Percentiles rank a stretch among this genome's conserved stretches.
These are phyloP conservation scores for Tribolium castaneum DNA, from an alignment of 1,140 invertebrate species.

Conservation along the genomic window DNA sequence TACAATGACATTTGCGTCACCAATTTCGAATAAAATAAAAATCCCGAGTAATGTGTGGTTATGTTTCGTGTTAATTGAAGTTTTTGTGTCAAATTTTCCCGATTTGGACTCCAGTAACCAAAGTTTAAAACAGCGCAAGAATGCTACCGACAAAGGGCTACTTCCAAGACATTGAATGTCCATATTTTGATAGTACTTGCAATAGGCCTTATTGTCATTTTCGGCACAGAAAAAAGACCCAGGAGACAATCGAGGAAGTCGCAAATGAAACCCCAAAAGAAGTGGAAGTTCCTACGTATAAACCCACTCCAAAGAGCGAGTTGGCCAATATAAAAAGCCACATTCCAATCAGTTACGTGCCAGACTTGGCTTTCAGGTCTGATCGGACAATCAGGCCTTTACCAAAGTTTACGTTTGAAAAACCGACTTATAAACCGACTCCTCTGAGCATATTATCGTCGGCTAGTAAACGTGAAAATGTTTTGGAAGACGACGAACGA, in stretches of 20 bases:
- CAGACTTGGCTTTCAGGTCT: slow-evolving; percentile 57
- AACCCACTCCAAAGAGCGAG: slow-evolving; percentile 64
- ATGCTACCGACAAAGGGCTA: slow-evolving; percentile 91
- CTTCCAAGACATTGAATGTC: slow-evolving; percentile 85
- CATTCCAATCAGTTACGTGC: slow-evolving; percentile 63
- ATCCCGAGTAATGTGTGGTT: background rate
- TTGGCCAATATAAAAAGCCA: slow-evolving; percentile 60
- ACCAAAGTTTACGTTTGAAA: slow-evolving; percentile 50
- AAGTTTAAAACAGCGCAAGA: slow-evolving; percentile 35
- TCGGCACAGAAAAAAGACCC: slow-evolving; percentile 78
- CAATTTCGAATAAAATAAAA: background rate
- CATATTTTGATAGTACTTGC: slow-evolving; percentile 83
- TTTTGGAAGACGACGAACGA: background rate
- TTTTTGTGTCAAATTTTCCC: slow-evolving; percentile 1
- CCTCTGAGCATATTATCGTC: slow-evolving; percentile 60
- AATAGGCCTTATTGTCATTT: slow-evolving; percentile 91
- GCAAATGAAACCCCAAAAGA: slow-evolving; percentile 42
- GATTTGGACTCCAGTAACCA: background rate
- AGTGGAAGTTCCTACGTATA: slow-evolving; percentile 63
- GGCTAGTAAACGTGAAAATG: slow-evolving; percentile 41
- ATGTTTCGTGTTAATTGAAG: background rate
- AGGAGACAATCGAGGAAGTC: slow-evolving; percentile 48
- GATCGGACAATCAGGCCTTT: slow-evolving; percentile 50
- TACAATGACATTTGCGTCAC: background rate
- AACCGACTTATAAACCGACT: slow-evolving; percentile 61